phyloP scores from a whole-genome alignment of 2,113 vertebrate genomes.

The Xerus inauris region DNA sequence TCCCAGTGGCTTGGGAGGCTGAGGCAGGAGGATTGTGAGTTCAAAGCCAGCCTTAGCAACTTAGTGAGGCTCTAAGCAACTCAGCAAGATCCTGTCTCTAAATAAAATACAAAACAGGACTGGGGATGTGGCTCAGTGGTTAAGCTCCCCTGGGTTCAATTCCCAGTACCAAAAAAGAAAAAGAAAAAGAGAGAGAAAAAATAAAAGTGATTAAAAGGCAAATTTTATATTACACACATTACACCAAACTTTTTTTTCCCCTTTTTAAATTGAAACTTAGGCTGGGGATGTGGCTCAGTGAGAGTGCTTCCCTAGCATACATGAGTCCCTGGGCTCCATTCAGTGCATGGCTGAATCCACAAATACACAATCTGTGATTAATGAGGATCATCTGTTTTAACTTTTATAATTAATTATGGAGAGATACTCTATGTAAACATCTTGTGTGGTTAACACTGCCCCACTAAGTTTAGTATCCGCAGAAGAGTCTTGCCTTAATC shows the following conservation, averaged over 20 bases:
- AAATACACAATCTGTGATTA: conserved; percentile 41
- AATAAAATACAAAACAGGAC: too few relatives aligned
- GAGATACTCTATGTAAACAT: not conserved
- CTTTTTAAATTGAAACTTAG: not conserved
- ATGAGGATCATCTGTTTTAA: not conserved
- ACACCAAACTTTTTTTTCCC: not conserved
- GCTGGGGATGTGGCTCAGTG: not conserved
- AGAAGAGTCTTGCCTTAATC: not conserved
- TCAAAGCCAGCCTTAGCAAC: too few relatives aligned
- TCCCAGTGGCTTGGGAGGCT: too few relatives aligned
- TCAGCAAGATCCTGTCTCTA: too few relatives aligned
- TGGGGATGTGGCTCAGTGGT: too few relatives aligned
- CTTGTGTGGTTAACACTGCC: not conserved
- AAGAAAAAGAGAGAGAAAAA: too few relatives aligned
- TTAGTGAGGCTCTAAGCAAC: too few relatives aligned
- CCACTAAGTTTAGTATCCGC: not conserved
- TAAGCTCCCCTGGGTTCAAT: too few relatives aligned
- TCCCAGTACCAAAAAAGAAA: too few relatives aligned
- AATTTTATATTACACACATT: not conserved
- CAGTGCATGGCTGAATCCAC: not conserved
- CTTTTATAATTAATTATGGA: conserved; percentile 19
- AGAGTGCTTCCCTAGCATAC: not conserved
- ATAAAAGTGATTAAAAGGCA: too few relatives aligned
- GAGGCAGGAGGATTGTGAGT: too few relatives aligned
- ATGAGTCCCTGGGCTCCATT: too few relatives aligned